Conservation (phyloP, 2,888 invertebrate genomes). For the Griposia aprilina region DNA sequence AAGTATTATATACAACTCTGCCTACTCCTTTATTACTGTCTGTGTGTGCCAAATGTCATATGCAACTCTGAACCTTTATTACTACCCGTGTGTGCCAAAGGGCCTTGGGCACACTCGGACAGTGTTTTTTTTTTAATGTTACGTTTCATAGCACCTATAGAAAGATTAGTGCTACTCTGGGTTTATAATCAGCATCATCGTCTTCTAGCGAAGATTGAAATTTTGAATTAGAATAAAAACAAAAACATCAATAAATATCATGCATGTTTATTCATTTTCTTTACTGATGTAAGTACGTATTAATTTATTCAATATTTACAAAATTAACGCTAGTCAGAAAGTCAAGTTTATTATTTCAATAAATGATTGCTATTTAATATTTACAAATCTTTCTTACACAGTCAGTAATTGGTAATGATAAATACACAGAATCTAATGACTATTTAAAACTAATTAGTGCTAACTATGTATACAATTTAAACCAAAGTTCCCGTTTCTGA, state of each 20-base stretch:
- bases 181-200: neutral
- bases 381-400: slow-evolving; percentile 38
- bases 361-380: slow-evolving; percentile 23
- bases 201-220: neutral
- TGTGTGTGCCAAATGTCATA: no score
- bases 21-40: no score
- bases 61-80: no score
- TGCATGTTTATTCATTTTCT: slow-evolving; percentile 34
- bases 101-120: no score
- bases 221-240: slow-evolving; percentile 11
- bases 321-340: slow-evolving; percentile 14
- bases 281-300: slow-evolving; percentile 13
- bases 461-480: neutral
- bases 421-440: neutral
- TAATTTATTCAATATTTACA: slow-evolving; percentile 44
- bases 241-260: slow-evolving; percentile 32
- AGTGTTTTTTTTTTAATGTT: neutral
- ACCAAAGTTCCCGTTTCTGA: neutral
- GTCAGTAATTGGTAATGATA: slow-evolving; percentile 26
- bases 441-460: slow-evolving; percentile 7
- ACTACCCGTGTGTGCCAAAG: no score
- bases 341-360: neutral
- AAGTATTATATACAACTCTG: neutral
- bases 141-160: neutral
- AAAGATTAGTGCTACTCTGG: neutral